Percentiles rank a stretch among this genome's conserved stretches.
Conservation (phyloP, 2,113 vertebrate genomes). For the Regulus satrapa region DNA sequence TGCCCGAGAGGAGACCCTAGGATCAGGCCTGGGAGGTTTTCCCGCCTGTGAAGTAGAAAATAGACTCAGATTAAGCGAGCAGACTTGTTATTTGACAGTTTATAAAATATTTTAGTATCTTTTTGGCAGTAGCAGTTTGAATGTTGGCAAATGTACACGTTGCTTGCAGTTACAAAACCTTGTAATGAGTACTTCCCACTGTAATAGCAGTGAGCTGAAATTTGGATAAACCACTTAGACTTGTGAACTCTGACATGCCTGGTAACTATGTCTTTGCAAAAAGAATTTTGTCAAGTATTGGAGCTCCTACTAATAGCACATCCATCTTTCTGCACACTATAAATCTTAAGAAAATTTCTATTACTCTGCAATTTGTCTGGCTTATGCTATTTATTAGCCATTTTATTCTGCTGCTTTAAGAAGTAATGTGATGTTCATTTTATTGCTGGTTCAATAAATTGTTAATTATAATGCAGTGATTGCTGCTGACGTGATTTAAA, state of each 20-base stretch:
- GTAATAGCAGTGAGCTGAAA: conserved; percentile 77
- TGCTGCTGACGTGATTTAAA: conserved; percentile 89
- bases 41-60: conserved; percentile 68
- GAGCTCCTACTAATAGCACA: conserved; percentile 85
- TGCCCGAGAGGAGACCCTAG: neutral
- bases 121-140: conserved; percentile 79
- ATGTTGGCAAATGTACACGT: conserved; percentile 76
- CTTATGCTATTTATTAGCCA: conserved; percentile 89
- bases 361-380: conserved; percentile 90
- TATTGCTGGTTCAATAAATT: conserved; percentile 92
- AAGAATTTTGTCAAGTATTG: conserved; percentile 83
- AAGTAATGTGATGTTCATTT: conserved; percentile 89
- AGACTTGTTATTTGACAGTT: conserved; percentile 83
- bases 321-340: conserved; percentile 85
- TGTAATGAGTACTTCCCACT: conserved; percentile 78
- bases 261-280: conserved; percentile 80
- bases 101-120: conserved; percentile 83
- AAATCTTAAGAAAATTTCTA: conserved; percentile 90
- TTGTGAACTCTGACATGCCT: conserved; percentile 81
- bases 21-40: conserved; percentile 50
- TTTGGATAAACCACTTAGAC: conserved; percentile 83
- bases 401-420: conserved; percentile 89
- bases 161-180: conserved; percentile 75
- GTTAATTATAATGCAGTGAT: conserved; percentile 91
- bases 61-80: conserved; percentile 77